Conservation (phyloP, 30 jellyfish, hydroid and myxozoan species). For the Calvadosia cruxmelitensis region DNA sequence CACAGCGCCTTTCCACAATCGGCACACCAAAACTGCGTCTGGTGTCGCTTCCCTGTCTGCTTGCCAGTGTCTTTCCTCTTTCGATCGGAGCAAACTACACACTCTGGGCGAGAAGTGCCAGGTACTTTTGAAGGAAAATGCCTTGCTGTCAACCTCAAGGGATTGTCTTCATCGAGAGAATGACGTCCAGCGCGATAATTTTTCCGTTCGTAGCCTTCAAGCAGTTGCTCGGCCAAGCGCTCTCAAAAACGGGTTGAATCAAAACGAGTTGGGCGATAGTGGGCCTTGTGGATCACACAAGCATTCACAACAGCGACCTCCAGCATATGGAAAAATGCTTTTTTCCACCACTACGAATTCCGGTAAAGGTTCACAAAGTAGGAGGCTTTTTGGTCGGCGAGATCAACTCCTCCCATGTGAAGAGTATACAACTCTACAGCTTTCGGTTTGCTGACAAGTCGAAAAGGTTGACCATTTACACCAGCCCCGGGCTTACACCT, state of each 20-base stretch:
- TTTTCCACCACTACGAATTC: conserved; percentile 16
- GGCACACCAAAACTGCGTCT: conserved; percentile 2
- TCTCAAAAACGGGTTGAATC: neutral
- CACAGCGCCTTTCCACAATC: conserved; percentile 6
- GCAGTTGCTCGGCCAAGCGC: conserved; percentile 1
- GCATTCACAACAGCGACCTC: conserved; percentile 16
- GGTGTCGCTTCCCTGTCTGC: conserved; percentile 12
- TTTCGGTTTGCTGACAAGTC: neutral
- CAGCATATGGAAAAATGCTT: conserved; percentile 21
- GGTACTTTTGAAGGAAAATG: neutral
- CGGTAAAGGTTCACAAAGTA: conserved; percentile 4
- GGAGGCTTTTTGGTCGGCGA: conserved; percentile 18
- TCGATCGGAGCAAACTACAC: conserved; percentile 14
- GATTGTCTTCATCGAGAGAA: neutral
- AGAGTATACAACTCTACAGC: conserved; percentile 13
- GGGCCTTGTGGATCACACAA: conserved; percentile 19
- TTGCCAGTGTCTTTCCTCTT: no score
- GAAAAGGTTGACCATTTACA: conserved; percentile 8
- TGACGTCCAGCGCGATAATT: conserved; percentile 7
- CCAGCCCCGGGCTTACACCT: conserved; percentile 24
- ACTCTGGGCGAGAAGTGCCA: conserved; percentile 1
- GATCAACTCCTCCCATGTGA: conserved; percentile 22
- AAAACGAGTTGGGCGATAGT: conserved; percentile 3
- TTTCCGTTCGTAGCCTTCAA: conserved; percentile 5
- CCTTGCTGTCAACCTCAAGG: conserved; percentile 2